Evolutionary conservation across 2,113 vertebrate species (phyloP), one percentile per base, ranked within the genome.

Genomic region (Dendrocopos noguchii): DNA sequence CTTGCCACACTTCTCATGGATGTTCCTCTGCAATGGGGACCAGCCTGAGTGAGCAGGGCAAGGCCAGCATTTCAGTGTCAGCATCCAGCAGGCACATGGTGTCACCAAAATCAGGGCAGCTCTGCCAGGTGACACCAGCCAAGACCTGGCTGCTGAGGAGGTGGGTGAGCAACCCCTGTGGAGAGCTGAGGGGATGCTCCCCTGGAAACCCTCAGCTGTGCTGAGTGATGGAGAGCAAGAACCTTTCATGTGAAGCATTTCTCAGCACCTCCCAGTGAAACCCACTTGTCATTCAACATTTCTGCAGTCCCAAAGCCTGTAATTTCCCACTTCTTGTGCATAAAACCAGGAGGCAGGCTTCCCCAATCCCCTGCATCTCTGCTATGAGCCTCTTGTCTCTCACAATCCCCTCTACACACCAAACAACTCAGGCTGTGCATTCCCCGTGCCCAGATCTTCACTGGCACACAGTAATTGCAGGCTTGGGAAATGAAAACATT

Each of bases 41-140:
- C 2, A 5, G 39, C 55, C 27, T 6, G 55, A 36, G 24, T 7
- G 9, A 39, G 11, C 7, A 4, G 44, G n/a, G 7, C 4, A 2
- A 66, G 66, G 36, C 4, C n/a, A 46, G 18, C 52, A 6, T 46
- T 59, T 81, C 55, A 5, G 3, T 15, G 9, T 9, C 70, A 22
- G 20, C 4, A 2, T 19, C 19, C 0, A 1, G 47, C 8, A 4
- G 5, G 34, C 1, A 44, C 2, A 0, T 1, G 0, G 70, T 25
- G 60, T 27, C n/a, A 20, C 52, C 1, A 0, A 39, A 24, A 16
- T 20, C 1, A 3, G 22, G 36, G 53, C 46, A 44, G 31, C 57
- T 20, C 44, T 33, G 65, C 22, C 10, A 15, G n/a, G 12, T 47
- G 13, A 4, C 34, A 4, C 11, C 57, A 31, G 44, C 57, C 12